Evolutionary conservation across 1,140 invertebrate species (phyloP).

Genomic region (Drosophila santomea): DNA sequence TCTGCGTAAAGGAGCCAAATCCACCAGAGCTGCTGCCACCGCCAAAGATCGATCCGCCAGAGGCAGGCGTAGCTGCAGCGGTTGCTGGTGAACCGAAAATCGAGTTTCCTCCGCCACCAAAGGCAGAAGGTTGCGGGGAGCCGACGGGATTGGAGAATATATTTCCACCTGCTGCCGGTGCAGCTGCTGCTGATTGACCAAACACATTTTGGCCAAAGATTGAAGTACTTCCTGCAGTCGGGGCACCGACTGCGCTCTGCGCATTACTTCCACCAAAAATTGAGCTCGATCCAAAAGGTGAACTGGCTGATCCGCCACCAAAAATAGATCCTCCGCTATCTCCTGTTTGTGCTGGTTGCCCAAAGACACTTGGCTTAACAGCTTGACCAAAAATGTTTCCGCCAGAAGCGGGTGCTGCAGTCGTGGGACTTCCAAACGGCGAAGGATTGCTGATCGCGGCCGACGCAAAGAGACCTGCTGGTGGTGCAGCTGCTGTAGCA

Average conservation of each 20-base stretch:
- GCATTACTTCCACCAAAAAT: conserved; percentile 60
- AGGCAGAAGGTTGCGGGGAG: conserved; percentile 35
- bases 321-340: conserved; percentile 67
- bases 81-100: conserved; percentile 61
- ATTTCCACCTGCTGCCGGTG: conserved; percentile 49
- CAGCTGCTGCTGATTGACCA: conserved; percentile 41
- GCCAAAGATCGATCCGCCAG: conserved; percentile 76
- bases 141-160: conserved; percentile 54
- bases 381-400: conserved; percentile 64
- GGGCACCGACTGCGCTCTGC: conserved; percentile 27
- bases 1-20: conserved; percentile 83
- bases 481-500: conserved; percentile 33
- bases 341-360: conserved; percentile 18
- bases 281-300: conserved; percentile 56
- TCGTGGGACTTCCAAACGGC: conserved; percentile 48
- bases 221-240: conserved; percentile 47
- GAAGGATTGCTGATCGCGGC: conserved; percentile 49
- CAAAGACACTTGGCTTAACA: conserved; percentile 52
- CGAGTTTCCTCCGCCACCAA: conserved; percentile 52
- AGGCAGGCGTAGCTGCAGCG: conserved; percentile 24
- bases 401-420: conserved; percentile 31
- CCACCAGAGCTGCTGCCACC: conserved; percentile 60
- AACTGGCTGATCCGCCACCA: conserved; percentile 41
- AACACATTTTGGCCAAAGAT: conserved; percentile 73
- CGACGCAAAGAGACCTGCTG: conserved; percentile 64